Percentiles rank a stretch among this genome's conserved stretches.
These are phyloP conservation scores for Halocaridina rubra DNA, from an alignment of 2,888 invertebrate species.

Conservation along the genomic window DNA sequence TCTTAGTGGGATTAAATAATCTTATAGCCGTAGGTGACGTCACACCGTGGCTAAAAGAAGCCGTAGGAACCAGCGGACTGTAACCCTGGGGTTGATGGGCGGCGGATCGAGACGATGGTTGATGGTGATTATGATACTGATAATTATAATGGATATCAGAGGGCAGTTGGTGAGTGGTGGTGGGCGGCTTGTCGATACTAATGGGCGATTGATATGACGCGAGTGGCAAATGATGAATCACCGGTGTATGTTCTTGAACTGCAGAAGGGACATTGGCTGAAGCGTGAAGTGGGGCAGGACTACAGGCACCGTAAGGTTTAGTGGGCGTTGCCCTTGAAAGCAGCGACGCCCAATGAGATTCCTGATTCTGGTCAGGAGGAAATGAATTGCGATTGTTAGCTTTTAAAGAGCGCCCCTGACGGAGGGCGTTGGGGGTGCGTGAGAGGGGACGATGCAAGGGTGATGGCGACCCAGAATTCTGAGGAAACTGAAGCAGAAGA, in stretches of 20 bases:
- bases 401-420: slow-evolving; percentile 6
- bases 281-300: slow-evolving; percentile 13
- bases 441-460: slow-evolving; percentile 26
- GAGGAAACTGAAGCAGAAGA: slow-evolving; percentile 44
- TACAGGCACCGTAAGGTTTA: slow-evolving; percentile 40
- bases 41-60: slow-evolving; percentile 29
- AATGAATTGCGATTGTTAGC: slow-evolving; percentile 47
- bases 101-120: background rate
- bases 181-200: background rate
- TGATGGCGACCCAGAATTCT: slow-evolving; percentile 28
- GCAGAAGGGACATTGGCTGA: no score
- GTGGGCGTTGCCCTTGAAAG: slow-evolving; percentile 17
- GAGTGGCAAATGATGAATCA: background rate
- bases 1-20: slow-evolving; percentile 37
- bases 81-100: slow-evolving; percentile 2
- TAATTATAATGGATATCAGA: background rate
- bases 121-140: no score
- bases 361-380: slow-evolving; percentile 46
- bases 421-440: slow-evolving; percentile 11
- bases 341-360: slow-evolving; percentile 39
- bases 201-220: background rate
- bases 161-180: background rate
- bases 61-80: slow-evolving; percentile 35
- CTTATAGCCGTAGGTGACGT: slow-evolving; percentile 51
- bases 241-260: background rate